Evolutionary conservation across 1,140 invertebrate species (phyloP), one percentile per base, ranked within the genome.

Genomic region (Papilio machaon): DNA sequence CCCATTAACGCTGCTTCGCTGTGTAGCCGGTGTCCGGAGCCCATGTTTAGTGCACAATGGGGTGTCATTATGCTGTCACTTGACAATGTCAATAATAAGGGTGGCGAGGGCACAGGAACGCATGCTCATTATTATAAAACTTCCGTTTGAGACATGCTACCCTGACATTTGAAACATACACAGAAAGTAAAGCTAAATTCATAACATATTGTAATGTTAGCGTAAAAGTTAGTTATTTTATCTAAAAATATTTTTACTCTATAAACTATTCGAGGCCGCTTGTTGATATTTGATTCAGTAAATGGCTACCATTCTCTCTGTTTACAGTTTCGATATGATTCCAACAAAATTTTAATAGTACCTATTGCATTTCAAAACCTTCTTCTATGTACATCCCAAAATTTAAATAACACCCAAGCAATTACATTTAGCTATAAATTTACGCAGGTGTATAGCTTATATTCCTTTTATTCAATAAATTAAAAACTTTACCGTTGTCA

Each of bases 41-140:
- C 75, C 43, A 47, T 76, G 79, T 73, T 38, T 52, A 23, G 78
- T 75, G 78, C 47, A 64, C 74, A 82, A 84, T 79, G 64, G 60
- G 76, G 79, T 82, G 81, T 84, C 84, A 85, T 86, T 86, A 86
- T 64, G 83, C 77, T 84, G 86, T 85, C 80, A 83, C 81, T 81
- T 77, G 77, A 80, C 82, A 80, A 73, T 84, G 81, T 81, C 84
- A 84, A 81, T 85, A 87, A 78, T 80, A 79, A 83, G 43, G 60
- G 58, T n/a, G 54, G 47, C 35, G 73, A 52, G 52, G 76, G 80
- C 77, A 79, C 75, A 38, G 76, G 79, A 79, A 70, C 67, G 52
- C 35, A 67, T 47, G 79, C 80, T 76, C 79, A 46, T 76, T 67
- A 81, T 80, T 82, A 49, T 64, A 52, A 54, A 79, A 83, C 80